These are phyloP conservation scores for Ictalurus punctatus DNA, from an alignment of 2,113 vertebrate species.

Conservation along the genomic window DNA sequence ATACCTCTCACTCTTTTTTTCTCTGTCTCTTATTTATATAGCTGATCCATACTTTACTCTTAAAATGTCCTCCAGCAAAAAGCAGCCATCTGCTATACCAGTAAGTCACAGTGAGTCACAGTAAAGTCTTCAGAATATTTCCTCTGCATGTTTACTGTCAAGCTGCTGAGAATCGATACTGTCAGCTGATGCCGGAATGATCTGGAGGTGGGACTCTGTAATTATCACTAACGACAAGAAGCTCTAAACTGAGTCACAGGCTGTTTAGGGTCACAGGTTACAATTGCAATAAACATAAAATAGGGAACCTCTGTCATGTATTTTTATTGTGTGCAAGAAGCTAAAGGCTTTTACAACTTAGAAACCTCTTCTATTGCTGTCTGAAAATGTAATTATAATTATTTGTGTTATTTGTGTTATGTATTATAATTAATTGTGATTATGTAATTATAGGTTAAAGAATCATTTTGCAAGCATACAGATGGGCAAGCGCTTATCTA, in stretches of 20 bases:
- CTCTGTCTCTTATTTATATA: not conserved
- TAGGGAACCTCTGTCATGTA: not conserved
- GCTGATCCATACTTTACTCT: slow-evolving; percentile 2
- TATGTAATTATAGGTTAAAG: not conserved
- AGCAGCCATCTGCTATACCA: not conserved
- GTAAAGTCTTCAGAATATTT: not conserved
- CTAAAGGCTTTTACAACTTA: not conserved
- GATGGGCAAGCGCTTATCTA: not conserved
- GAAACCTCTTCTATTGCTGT: not conserved
- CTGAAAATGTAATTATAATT: not conserved
- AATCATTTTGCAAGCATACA: not conserved
- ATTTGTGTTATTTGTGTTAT: too few relatives aligned
- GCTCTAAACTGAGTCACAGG: not conserved
- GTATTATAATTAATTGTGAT: too few relatives aligned
- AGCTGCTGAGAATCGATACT: slow-evolving; percentile 17
- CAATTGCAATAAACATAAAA: not conserved
- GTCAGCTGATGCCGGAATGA: not conserved
- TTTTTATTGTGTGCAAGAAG: not conserved
- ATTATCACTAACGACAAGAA: not conserved
- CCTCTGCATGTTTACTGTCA: slow-evolving; percentile 10
- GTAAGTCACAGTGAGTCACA: slow-evolving; percentile 13
- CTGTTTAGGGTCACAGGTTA: not conserved
- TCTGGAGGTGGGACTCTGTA: not conserved
- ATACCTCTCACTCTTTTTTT: slow-evolving; percentile 12
- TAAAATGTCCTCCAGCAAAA: slow-evolving; percentile 31